Base-by-base conservation (phyloP, 2,113 vertebrate species). In the Nymphicus hollandicus region DNA sequence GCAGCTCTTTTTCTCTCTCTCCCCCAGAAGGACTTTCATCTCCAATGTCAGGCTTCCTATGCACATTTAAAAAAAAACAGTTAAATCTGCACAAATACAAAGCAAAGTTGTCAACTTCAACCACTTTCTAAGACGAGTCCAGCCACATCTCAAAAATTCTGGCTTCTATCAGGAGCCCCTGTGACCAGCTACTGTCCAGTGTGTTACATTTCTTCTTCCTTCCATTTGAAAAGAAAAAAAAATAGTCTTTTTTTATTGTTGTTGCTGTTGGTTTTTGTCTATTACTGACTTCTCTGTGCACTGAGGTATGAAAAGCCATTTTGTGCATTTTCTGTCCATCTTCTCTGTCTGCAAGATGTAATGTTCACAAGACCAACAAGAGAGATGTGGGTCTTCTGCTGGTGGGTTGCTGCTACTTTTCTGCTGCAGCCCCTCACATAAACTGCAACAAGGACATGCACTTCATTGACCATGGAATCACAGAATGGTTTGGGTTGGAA, bases 371-470 rank as follows among this genome's bases (percentile, higher is more conserved):
- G 43, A n/a, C 17, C 39, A 17, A 13, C 31, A 0, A 23, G 44
- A 13, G 29, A 20, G 58, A 4, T 2, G 5, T 27, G 16, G 33
- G 8, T 11, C 60, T 41, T 5, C 50, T 41, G 74, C 49, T 49
- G 33, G 53, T 11, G 46, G 69, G 50, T 5, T 8, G 64, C 65
- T 37, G 60, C 68, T 47, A 60, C 74, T 24, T 11, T 20, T 8
- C 61, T 33, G 25, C 7, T 4, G 29, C 53, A 49, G 29, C 41
- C 53, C 61, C 25, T 41, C 6, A 8, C 9, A 18, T 1, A 50
- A n/a, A 19, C 22, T 5, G 0, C 2, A 20, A n/a, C 1, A 17
- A 3, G 5, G 3, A 4, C 0, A 2, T 11, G 31, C 27, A 5
- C 20, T 7, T 24, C n/a, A 17, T 1, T 9, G 27, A 7, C 35